A percentile compares a stretch with the other conserved stretches of the same genome.
phyloP scores from a whole-genome alignment of 2,113 vertebrate genomes.

The Atractosteus spatula region DNA sequence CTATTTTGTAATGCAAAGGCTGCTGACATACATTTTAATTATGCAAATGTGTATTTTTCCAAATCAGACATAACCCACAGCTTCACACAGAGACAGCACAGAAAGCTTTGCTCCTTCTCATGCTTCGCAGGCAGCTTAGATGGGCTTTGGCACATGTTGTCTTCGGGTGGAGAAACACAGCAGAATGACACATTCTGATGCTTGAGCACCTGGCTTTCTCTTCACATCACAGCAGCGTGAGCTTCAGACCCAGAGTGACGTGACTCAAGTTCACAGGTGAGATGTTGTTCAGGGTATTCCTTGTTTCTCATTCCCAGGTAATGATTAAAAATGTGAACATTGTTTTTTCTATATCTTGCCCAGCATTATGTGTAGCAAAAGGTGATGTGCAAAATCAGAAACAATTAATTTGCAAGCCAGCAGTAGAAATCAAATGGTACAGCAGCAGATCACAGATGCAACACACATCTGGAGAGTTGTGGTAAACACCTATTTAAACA shows the following conservation, averaged over 20 bases:
- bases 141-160: neutral
- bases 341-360: too few species aligned
- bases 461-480: too few species aligned
- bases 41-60: neutral
- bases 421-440: too few species aligned
- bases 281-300: neutral
- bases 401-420: too few species aligned
- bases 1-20: neutral
- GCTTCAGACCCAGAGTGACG: neutral
- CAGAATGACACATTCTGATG: neutral
- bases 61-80: neutral
- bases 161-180: neutral
- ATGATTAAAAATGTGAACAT: too few species aligned
- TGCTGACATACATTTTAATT: neutral
- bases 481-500: too few species aligned
- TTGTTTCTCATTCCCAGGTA: neutral
- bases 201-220: neutral
- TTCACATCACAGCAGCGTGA: neutral
- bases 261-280: neutral
- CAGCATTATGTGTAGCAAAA: too few species aligned
- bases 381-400: too few species aligned
- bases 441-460: too few species aligned
- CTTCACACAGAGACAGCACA: neutral
- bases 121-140: neutral
- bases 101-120: neutral